These are phyloP conservation scores for Sitta carolinensis DNA, from an alignment of 2,797 vertebrate species.

Conservation along the genomic window DNA sequence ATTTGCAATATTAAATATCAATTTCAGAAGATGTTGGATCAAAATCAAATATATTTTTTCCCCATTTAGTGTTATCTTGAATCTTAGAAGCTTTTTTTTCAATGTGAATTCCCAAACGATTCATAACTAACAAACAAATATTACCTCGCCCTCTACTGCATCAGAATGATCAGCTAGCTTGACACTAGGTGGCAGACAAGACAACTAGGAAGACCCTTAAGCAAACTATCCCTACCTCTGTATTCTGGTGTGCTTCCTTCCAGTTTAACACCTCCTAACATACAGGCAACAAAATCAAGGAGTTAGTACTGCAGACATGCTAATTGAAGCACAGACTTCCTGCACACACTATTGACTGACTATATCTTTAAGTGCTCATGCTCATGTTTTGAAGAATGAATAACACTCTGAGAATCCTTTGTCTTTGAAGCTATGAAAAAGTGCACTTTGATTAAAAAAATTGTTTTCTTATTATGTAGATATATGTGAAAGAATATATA, in stretches of 20 bases:
- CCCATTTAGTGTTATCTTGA: not conserved
- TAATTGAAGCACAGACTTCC: not conserved
- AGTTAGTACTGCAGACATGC: not conserved
- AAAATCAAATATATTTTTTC: not conserved
- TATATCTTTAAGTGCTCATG: not conserved
- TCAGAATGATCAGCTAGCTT: not conserved
- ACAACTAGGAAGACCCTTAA: not conserved
- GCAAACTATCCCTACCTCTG: not conserved
- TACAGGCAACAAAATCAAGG: not conserved
- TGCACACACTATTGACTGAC: not conserved
- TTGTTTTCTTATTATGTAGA: accelerated
- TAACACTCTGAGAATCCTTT: not conserved
- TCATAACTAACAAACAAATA: not conserved
- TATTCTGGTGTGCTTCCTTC: not conserved
- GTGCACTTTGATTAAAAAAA: not conserved
- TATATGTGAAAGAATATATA: not conserved
- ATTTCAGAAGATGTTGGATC: not conserved
- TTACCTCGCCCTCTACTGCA: accelerated
- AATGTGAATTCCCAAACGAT: not conserved
- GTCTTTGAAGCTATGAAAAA: not conserved
- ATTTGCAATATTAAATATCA: not conserved
- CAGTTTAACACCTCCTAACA: not conserved
- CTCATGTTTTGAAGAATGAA: not conserved
- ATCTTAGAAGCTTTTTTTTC: not conserved
- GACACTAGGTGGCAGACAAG: slow-evolving; percentile 58